Conservation (phyloP, 1,140 invertebrate species). For the Gryllus bimaculatus region DNA sequence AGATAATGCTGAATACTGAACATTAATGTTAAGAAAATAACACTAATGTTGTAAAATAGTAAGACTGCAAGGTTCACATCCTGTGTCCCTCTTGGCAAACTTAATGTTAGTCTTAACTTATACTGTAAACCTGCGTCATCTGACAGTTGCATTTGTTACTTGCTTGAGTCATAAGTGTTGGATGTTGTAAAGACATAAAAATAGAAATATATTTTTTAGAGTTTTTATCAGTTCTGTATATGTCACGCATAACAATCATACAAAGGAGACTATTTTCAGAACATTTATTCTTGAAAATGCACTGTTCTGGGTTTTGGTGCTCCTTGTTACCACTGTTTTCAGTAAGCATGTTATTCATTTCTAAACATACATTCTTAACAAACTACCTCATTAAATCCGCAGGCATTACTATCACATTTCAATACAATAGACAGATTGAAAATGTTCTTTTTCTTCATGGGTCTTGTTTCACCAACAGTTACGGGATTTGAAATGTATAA, state of each 20-base stretch:
- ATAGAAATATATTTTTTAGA: neutral
- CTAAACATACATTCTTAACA: neutral
- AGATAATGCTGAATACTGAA: neutral
- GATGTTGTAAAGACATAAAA: neutral
- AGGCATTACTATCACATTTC: neutral
- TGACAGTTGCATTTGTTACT: neutral
- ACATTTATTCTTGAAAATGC: neutral
- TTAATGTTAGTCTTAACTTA: neutral
- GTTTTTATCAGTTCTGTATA: slow-evolving; percentile 1
- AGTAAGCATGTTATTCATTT: neutral
- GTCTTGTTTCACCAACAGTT: neutral
- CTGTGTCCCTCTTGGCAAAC: neutral
- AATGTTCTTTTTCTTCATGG: neutral
- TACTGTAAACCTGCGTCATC: neutral
- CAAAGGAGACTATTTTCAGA: neutral
- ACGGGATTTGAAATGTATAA: neutral
- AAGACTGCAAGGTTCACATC: neutral
- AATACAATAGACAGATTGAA: neutral
- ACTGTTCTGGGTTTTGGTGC: neutral
- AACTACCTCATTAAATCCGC: neutral
- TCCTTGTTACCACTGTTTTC: neutral
- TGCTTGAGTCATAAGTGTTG: neutral
- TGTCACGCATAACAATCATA: neutral
- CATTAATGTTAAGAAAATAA: neutral
- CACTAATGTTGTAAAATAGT: neutral